Evolutionary conservation across 2,888 invertebrate species (phyloP), one percentile per base, ranked within the genome.

Genomic region (Branchipolynoe longqiensis): DNA sequence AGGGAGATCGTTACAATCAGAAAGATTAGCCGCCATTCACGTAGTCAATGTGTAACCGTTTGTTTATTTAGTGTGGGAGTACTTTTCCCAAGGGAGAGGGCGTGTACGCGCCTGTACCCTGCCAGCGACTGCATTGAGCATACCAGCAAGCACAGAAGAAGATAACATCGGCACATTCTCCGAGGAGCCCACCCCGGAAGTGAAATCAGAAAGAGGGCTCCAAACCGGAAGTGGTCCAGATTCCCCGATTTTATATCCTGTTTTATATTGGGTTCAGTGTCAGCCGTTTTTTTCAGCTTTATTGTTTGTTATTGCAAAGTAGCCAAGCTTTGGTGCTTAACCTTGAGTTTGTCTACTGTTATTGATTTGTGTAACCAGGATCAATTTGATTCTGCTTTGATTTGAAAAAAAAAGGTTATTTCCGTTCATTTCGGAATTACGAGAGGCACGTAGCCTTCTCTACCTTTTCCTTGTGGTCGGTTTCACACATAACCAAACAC

Each of bases 401-500:
- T 28, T 78, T 48, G 8, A 48, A 48, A 41, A n/a, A n/a, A n/a
- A n/a, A n/a, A n/a, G n/a, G n/a, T n/a, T 25, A 12, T 78, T 78
- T 78, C 78, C 78, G 48, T 54, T 48, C 33, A 40, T 78, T 48
- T 78, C 48, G 48, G 31, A 78, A 41, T n/a, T 1, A 31, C 12
- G 14, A 78, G 48, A 28, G 78, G 41, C 54, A 28, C 18, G 18
- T 36, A 28, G 41, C 78, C 48, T 78, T 78, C 25, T 8, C 18
- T 48, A 22, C 14, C 31, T 41, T 78, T 78, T 78, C 78, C 78
- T 78, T 48, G 78, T 48, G 78, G 69, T 69, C 69, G 69, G 69
- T 69, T 69, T 69, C 69, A 69, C 69, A 69, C 69, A 69, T 69
- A 69, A 69, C 36, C 69, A 33, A 38, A 69, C 38, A 56, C 41